Base-by-base conservation (phyloP, 2,888 invertebrate genomes). In the Megaustenia siamemsis region DNA sequence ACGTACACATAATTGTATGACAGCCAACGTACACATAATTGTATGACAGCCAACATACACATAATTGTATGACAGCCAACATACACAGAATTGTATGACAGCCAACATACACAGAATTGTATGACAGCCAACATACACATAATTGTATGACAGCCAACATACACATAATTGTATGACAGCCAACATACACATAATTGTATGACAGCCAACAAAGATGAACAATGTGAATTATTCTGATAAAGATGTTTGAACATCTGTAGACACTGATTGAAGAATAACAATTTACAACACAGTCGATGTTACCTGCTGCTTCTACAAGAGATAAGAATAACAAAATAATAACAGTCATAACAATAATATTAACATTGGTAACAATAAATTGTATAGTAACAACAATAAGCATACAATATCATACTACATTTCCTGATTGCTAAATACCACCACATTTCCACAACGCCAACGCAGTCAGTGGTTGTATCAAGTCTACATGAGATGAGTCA, bases 241-340 rank as follows among this genome's bases (percentile, higher is more conserved):
- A 24, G n/a, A 24, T 56, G 18, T 24, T 56, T n/a, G n/a, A 69
- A 68, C 35, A 1, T 66, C 5, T 66, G 18, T 32, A 35, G 21
- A 69, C 68, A 38, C 40, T 40, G 38, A 38, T 69, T 68, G 2
- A 69, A 35, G 3, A 69, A 66, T 66, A 60, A 60, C n/a, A n/a
- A 60, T 21, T n/a, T 53, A 10, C 4, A 66, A 66, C 1, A 40
- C 8, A 40, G 60, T 77, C 77, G 77, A 77, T 77, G 77, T 77
- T n/a, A 40, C 40, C 56, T 60, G 77, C 77, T 77, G 77, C 77
- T n/a, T 60, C 77, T 77, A 77, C n/a, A 3, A n/a, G 35, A 60
- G 77, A 40, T 49, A 35, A 49, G 21, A 75, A 21, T 45, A 75
- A 38, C 45, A 49, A n/a, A 76, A 8, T 35, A 38, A 53, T 75